Evolutionary conservation across 2,113 vertebrate genomes (phyloP).

Genomic region (Podarcis cretensis): DNA sequence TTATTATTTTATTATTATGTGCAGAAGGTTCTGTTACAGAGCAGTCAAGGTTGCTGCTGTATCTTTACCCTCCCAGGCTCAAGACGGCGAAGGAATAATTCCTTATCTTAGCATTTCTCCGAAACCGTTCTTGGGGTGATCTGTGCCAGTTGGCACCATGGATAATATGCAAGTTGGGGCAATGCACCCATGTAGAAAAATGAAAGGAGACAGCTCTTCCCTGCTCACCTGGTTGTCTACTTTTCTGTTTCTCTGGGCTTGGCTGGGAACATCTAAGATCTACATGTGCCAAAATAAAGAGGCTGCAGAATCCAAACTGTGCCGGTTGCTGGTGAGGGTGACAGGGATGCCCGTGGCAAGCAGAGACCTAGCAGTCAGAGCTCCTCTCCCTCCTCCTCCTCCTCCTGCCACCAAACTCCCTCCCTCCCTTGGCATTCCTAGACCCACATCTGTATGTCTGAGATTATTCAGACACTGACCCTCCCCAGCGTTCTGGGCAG

Average conservation of each 20-base stretch:
- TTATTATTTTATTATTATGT: too few species aligned
- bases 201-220: not conserved
- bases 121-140: not conserved
- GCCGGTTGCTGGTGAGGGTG: fast-evolving
- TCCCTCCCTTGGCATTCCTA: not conserved
- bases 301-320: not conserved
- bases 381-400: not conserved
- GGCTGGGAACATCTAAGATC: not conserved
- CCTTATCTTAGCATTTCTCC: not conserved
- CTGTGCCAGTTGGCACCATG: not conserved
- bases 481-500: conserved; percentile 18
- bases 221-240: not conserved
- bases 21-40: not conserved
- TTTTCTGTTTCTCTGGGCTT: not conserved
- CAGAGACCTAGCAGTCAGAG: not conserved
- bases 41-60: not conserved
- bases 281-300: conserved; percentile 17
- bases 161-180: fast-evolving
- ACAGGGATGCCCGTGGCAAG: not conserved
- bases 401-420: not conserved
- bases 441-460: not conserved
- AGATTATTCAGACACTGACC: conserved; percentile 61
- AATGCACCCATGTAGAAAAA: not conserved
- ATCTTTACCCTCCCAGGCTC: not conserved
- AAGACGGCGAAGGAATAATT: not conserved